Conservation (phyloP, 2,888 invertebrate genomes). For the Cryptocheilus praepositus region DNA sequence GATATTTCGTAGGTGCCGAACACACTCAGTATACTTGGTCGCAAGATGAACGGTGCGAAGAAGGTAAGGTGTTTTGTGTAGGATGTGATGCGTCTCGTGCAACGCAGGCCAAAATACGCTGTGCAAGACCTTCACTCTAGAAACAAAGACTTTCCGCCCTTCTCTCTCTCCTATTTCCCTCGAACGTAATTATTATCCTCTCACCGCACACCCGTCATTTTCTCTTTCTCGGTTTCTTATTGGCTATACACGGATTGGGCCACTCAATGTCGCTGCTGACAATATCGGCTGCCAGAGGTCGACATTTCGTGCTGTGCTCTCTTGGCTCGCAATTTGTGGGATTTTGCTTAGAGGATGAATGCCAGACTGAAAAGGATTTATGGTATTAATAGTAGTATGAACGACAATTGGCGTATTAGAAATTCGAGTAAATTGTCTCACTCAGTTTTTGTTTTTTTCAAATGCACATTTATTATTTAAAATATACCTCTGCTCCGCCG, state of each 20-base stretch:
- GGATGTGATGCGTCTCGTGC: conserved; percentile 34
- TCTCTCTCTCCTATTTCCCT: conserved; percentile 13
- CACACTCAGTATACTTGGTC: conserved; percentile 43
- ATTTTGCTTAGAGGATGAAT: conserved; percentile 48
- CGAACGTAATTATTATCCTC: conserved; percentile 43
- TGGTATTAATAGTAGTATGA: conserved; percentile 65
- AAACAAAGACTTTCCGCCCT: conserved; percentile 58
- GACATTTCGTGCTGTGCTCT: conserved; percentile 34
- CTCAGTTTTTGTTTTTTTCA: conserved; percentile 36
- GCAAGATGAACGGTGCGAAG: conserved; percentile 54
- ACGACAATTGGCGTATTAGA: conserved; percentile 31
- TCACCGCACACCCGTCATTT: conserved; percentile 33
- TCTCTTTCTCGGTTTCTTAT: conserved; percentile 18
- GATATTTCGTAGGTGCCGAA: conserved; percentile 32
- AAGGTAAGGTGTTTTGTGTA: conserved; percentile 45
- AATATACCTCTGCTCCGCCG: conserved; percentile 12
- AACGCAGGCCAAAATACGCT: conserved; percentile 41
- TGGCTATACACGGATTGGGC: conserved; percentile 36
- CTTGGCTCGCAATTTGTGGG: conserved; percentile 27
- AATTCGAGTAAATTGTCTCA: conserved; percentile 31
- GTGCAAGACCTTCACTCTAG: conserved; percentile 54
- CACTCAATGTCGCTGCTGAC: conserved; percentile 38
- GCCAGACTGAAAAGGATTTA: conserved; percentile 69
- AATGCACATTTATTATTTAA: conserved; percentile 51
- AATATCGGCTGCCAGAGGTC: conserved; percentile 38